phyloP scores from a whole-genome alignment of 2,797 vertebrate species.

The Tokudaia tokunoshimensis region DNA sequence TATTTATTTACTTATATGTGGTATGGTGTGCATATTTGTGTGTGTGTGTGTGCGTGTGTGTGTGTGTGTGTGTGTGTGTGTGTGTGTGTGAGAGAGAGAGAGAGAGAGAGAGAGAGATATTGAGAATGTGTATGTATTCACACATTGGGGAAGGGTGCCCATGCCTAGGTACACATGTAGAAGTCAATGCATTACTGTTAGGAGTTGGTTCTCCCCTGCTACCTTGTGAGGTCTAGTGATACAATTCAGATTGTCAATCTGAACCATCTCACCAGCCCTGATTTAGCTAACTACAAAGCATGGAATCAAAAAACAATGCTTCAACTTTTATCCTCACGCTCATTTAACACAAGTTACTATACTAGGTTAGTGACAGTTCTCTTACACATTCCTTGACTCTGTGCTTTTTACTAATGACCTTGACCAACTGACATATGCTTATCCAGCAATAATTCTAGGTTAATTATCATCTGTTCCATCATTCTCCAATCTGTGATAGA shows the following conservation, averaged over 20 bases:
- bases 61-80: not conserved
- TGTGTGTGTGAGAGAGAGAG: not conserved
- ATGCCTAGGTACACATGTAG: not conserved
- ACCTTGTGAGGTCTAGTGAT: not conserved
- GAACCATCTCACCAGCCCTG: not conserved
- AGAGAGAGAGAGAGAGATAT: not conserved
- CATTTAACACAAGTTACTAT: not conserved
- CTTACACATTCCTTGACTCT: not conserved
- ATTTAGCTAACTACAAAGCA: not conserved
- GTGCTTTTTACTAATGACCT: not conserved
- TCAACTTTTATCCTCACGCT: not conserved
- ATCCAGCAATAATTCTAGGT: not conserved
- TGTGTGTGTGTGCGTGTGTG: not conserved
- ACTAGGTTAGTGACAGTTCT: not conserved
- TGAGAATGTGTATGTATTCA: not conserved
- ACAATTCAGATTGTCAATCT: not conserved
- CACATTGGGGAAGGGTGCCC: not conserved
- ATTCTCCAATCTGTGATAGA: not conserved
- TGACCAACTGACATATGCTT: not conserved
- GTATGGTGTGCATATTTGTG: no score
- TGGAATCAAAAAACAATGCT: not conserved
- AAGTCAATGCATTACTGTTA: no score
- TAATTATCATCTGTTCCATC: conserved; percentile 1
- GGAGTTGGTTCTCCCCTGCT: not conserved
- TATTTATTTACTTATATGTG: not conserved